Base-by-base conservation (phyloP, 2,797 vertebrate species). In the Buphagus erythrorhynchus region DNA sequence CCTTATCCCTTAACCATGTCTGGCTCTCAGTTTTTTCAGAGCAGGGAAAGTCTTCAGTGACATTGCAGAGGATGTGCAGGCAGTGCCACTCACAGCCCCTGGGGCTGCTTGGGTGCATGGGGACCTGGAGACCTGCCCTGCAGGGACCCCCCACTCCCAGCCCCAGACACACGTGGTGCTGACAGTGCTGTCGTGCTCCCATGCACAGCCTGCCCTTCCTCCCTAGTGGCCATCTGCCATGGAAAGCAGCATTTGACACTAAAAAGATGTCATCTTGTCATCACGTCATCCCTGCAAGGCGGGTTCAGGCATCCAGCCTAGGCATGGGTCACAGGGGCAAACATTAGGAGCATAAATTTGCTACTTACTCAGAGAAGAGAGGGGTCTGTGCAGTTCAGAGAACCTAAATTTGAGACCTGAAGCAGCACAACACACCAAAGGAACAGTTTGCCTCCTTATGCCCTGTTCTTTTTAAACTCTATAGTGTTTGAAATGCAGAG, bases 111-210 rank as follows among this genome's bases (percentile, higher is more conserved):
- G 2, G 13, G 10, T 6, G 16, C 3, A 2, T 1, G 31, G 16
- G 42, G 43, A 45, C 36, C 13, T 0, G 40, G 33, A 26, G 24
- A 42, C 31, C 35, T 7, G 43, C 16, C 46, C 68, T 43, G 52
- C 73, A 25, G 35, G 35, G n/a, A 31, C 57, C 24, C 16, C 5
- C 62, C 42, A 4, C 16, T 1, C 26, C 25, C 5, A 0, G 22
- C 14, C 12, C 29, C 26, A 3, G 11, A 6, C 26, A 4, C 0
- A 3, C 25, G 8, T 2, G 1, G 61, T 6, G 25, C 36, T 4
- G 10, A 26, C 5, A 22, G 13, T 0, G 3, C 65, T 9, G 26
- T 1, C 6, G 1, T 40, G 73, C 33, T 78, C 59, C 52, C 55
- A 7, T 0, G 1, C 0, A 11, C 61, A 45, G 52, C 57, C 46